Conservation (phyloP, 2,888 invertebrate genomes). For the Pristionchus arcanus region DNA sequence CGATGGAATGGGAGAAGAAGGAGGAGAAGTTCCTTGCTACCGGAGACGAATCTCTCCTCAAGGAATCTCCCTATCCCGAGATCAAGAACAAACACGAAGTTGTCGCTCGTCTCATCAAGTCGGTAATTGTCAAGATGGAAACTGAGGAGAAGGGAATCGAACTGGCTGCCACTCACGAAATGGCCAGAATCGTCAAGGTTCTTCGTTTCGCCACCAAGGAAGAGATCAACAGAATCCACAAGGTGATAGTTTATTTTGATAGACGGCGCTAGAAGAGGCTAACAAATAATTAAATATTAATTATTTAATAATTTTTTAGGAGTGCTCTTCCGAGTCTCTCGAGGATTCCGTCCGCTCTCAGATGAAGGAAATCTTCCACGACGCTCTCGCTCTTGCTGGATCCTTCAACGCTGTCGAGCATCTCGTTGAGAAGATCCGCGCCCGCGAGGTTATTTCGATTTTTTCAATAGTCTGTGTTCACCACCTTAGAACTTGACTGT, state of each 20-base stretch:
- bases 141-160: conserved; percentile 49
- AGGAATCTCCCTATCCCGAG: conserved; percentile 57
- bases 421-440: conserved; percentile 63
- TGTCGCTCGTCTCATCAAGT: conserved; percentile 53
- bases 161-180: conserved; percentile 56
- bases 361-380: conserved; percentile 68
- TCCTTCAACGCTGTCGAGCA: conserved; percentile 66
- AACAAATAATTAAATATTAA: conserved; percentile 60
- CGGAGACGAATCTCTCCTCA: conserved; percentile 66
- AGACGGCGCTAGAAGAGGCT: conserved; percentile 57
- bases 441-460: neutral
- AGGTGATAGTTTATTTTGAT: conserved; percentile 45
- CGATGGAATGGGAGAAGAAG: conserved; percentile 63
- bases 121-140: conserved; percentile 44
- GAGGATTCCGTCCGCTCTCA: conserved; percentile 62
- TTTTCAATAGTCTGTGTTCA: no score
- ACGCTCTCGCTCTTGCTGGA: conserved; percentile 71
- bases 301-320: neutral
- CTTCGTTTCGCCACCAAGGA: conserved; percentile 64
- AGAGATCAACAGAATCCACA: conserved; percentile 62
- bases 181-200: conserved; percentile 69
- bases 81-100: conserved; percentile 64
- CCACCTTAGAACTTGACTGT: no score
- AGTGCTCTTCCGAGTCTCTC: conserved; percentile 42
- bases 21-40: conserved; percentile 71